Evolutionary conservation across 2,797 vertebrate species (phyloP).

Genomic region (Ispidina lecontei): DNA sequence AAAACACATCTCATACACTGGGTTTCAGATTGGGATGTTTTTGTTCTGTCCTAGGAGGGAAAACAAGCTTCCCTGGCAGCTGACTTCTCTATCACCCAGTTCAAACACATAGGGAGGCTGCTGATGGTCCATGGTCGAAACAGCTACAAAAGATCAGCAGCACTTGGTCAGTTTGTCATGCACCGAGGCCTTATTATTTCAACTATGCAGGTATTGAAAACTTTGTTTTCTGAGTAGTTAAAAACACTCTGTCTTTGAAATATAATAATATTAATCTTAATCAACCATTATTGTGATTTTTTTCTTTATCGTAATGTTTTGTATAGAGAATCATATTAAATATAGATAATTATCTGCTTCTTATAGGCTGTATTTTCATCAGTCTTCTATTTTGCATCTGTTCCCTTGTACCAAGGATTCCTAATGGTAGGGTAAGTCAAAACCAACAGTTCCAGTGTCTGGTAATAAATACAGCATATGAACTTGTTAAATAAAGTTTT

Average conservation of each 20-base stretch:
- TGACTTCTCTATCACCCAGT: constrained; percentile 97
- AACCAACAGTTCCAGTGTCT: not conserved
- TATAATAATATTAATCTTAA: not conserved
- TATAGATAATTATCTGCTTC: not conserved
- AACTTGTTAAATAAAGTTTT: not conserved
- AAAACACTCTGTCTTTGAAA: not conserved
- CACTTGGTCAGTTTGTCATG: constrained; percentile 98
- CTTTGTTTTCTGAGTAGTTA: not conserved
- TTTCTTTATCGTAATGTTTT: not conserved
- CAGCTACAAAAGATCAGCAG: constrained; percentile 98
- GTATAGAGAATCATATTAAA: not conserved
- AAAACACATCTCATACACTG: not conserved
- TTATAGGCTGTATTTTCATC: constrained; percentile 95
- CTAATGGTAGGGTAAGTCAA: constrained; percentile 96
- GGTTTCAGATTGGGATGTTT: not conserved
- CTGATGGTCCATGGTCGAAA: constrained; percentile 96
- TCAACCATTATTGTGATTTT: not conserved
- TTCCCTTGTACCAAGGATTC: constrained; percentile 98
- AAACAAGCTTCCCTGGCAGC: constrained; percentile 96
- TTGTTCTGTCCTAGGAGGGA: constrained; percentile 85
- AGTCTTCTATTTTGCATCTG: constrained; percentile 96
- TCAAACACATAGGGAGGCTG: constrained; percentile 93
- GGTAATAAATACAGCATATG: not conserved
- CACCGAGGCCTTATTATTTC: constrained; percentile 98
- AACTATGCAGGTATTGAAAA: constrained; percentile 91